These are phyloP conservation scores for Cosmorhoe ocellata DNA, from an alignment of 2,888 invertebrate genomes.

Conservation along the genomic window DNA sequence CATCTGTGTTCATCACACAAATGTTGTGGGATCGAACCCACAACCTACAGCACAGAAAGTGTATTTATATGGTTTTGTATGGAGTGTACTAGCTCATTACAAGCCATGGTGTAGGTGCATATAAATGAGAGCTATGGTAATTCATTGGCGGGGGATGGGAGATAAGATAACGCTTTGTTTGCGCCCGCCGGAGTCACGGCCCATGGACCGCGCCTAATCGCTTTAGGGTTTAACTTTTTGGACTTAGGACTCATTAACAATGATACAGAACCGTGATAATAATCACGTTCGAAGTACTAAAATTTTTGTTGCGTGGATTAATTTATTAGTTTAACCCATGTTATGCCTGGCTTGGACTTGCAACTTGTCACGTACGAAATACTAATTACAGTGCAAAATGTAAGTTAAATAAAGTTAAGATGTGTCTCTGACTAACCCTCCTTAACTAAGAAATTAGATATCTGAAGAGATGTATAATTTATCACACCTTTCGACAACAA, in stretches of 20 bases:
- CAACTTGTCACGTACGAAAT: no score
- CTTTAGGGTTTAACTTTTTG: slow-evolving; percentile 27
- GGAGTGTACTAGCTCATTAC: slow-evolving; percentile 9
- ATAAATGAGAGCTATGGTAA: slow-evolving; percentile 79
- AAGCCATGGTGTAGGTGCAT: slow-evolving; percentile 60
- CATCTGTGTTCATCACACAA: no score
- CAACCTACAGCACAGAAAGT: background rate
- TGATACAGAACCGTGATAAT: background rate
- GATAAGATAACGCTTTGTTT: slow-evolving; percentile 73
- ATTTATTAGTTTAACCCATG: no score
- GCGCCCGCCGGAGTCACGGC: slow-evolving; percentile 68
- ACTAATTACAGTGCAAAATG: no score
- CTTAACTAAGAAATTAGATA: no score
- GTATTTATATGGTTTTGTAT: background rate
- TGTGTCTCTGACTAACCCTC: no score
- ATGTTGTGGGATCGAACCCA: no score
- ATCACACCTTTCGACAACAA: no score
- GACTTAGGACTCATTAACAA: slow-evolving; percentile 15
- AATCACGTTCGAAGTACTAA: background rate
- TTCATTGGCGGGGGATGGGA: slow-evolving; percentile 57
- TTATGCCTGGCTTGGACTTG: no score
- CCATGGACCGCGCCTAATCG: slow-evolving; percentile 35
- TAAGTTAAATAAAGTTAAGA: no score
- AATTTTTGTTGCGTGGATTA: no score
- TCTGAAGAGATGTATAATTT: no score